Evolutionary conservation across 1,140 invertebrate species (phyloP).

Genomic region (Euura lappo): DNA sequence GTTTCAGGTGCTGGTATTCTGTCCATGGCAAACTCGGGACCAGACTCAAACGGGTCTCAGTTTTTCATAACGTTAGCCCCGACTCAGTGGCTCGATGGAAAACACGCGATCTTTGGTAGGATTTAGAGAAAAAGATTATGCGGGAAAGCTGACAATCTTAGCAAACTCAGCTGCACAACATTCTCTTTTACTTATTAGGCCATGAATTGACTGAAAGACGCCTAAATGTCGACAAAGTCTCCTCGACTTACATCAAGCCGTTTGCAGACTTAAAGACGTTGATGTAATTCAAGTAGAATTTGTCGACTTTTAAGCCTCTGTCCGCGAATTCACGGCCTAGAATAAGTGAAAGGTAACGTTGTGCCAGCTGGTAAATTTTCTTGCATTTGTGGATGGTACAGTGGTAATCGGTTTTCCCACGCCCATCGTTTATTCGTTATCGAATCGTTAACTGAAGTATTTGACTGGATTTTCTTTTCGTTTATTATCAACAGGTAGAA

Average conservation of each 20-base stretch:
- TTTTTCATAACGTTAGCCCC: constrained; percentile 98
- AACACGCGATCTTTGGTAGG: constrained; percentile 94
- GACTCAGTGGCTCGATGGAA: constrained; percentile 97
- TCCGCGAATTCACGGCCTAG: too few species aligned
- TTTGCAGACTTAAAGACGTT: too few species aligned
- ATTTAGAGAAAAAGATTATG: background rate
- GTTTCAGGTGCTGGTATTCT: constrained; percentile 76
- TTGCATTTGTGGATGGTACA: too few species aligned
- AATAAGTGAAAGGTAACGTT: too few species aligned
- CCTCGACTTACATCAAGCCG: background rate
- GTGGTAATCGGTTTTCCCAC: too few species aligned
- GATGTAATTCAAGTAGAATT: background rate
- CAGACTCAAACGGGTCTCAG: constrained; percentile 96
- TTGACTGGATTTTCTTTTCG: background rate
- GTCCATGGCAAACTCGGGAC: constrained; percentile 93
- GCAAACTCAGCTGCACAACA: too few species aligned
- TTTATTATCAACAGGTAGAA: constrained; percentile 61
- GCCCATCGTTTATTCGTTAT: too few species aligned
- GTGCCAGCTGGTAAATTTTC: too few species aligned
- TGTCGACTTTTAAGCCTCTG: background rate
- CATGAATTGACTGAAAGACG: background rate
- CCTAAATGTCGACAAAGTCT: background rate
- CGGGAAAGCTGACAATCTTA: background rate
- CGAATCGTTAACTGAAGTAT: too few species aligned
- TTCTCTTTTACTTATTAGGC: too few species aligned